These are phyloP conservation scores for Phyto melanocephala DNA, from an alignment of 2,888 invertebrate species.

Conservation along the genomic window DNA sequence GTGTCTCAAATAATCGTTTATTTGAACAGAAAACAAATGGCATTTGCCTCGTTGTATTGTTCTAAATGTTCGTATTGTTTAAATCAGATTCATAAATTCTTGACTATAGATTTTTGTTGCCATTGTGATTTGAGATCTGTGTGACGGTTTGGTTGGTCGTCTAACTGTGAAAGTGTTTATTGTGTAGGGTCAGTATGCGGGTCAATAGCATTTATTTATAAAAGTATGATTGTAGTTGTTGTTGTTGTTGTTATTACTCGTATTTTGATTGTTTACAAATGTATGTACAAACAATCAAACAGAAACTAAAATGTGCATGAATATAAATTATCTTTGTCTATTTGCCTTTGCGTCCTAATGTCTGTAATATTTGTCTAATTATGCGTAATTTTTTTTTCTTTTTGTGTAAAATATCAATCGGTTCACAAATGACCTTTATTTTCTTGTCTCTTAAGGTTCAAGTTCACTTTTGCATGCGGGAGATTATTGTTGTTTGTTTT, in stretches of 20 bases:
- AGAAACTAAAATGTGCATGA: neutral
- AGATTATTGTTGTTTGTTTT: no score
- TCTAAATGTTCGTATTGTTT: conserved; percentile 56
- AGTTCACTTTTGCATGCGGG: conserved; percentile 61
- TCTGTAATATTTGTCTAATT: conserved; percentile 59
- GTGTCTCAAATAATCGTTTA: conserved; percentile 26
- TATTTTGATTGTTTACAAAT: conserved; percentile 30
- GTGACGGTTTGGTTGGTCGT: neutral
- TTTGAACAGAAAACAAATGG: conserved; percentile 39
- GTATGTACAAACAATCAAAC: neutral
- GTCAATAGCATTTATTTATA: conserved; percentile 62
- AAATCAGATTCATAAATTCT: conserved; percentile 60
- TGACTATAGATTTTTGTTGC: conserved; percentile 44
- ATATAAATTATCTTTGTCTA: conserved; percentile 49
- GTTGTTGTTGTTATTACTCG: conserved; percentile 27
- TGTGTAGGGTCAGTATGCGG: conserved; percentile 65
- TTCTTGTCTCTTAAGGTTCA: conserved; percentile 34
- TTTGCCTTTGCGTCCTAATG: neutral
- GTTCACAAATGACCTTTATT: conserved; percentile 53
- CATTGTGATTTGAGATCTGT: conserved; percentile 46
- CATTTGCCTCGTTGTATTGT: conserved; percentile 59
- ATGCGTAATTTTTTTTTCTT: conserved; percentile 58
- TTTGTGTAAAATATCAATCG: conserved; percentile 19
- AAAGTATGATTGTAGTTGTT: no score
- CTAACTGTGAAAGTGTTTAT: conserved; percentile 13